These are phyloP conservation scores for Thinocorus orbignyianus DNA, from an alignment of 2,113 vertebrate species.

Conservation along the genomic window DNA sequence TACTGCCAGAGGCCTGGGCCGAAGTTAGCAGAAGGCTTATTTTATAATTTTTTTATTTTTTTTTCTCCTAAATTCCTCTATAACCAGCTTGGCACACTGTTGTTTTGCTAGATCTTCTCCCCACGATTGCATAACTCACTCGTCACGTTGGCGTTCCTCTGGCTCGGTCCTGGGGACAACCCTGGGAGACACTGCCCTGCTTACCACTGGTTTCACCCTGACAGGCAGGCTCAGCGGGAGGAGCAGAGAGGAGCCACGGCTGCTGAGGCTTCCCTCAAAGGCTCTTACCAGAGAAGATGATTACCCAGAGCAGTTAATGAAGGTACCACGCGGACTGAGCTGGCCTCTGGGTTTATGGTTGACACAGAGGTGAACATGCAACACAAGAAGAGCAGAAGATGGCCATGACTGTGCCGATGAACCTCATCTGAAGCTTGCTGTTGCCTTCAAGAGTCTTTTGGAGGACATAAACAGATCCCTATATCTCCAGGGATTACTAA, in stretches of 20 bases:
- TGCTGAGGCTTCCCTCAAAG: background rate
- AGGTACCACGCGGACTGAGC: background rate
- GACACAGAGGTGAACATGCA: accelerated
- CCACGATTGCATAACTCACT: background rate
- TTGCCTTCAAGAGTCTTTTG: background rate
- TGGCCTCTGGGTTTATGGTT: background rate
- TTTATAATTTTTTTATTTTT: background rate
- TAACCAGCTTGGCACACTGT: background rate
- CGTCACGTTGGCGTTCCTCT: background rate
- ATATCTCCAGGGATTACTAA: background rate
- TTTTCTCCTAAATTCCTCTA: background rate
- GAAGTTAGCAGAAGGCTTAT: slow-evolving; percentile 12
- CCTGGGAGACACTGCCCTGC: background rate
- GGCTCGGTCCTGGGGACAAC: background rate
- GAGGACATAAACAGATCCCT: background rate
- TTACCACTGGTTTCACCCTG: background rate
- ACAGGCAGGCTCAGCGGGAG: accelerated
- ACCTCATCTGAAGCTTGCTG: background rate
- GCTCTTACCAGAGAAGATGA: accelerated
- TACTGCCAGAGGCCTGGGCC: slow-evolving; percentile 41
- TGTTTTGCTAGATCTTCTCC: background rate
- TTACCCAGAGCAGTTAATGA: background rate
- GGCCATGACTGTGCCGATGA: accelerated
- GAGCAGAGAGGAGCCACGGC: accelerated
- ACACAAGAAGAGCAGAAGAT: background rate